Conservation (phyloP, 2,797 vertebrate species). For the Mormyrops boulengeri region DNA sequence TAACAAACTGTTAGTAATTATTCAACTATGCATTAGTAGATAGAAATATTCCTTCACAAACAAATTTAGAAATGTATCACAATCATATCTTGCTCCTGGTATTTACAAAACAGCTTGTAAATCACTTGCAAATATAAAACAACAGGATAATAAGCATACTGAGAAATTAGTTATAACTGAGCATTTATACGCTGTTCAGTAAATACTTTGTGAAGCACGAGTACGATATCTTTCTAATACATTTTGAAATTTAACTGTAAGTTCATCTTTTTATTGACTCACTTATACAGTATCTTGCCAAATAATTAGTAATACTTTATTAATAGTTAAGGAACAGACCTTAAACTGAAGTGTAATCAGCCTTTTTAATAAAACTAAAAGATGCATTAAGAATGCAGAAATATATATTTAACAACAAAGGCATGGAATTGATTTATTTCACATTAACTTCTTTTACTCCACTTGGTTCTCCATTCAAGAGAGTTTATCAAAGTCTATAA, state of each 20-base stretch:
- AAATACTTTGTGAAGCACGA: too few species aligned
- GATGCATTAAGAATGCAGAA: not conserved
- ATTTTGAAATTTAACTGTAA: not conserved
- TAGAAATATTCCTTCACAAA: not conserved
- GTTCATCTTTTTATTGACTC: not conserved
- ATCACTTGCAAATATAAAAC: not conserved
- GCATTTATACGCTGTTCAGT: not conserved
- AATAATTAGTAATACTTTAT: not conserved
- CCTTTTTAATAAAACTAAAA: not conserved
- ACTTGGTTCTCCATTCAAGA: not conserved
- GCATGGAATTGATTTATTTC: not conserved
- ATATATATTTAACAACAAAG: not conserved
- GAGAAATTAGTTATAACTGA: not conserved
- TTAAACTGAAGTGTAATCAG: not conserved
- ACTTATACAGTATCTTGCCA: not conserved
- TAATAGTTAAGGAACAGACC: not conserved
- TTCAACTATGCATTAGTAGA: not conserved
- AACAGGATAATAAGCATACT: not conserved
- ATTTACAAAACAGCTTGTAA: not conserved
- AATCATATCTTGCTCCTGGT: not conserved
- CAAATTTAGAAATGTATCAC: not conserved
- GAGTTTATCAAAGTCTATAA: not conserved
- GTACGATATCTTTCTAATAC: too few species aligned
- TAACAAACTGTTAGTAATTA: not conserved
- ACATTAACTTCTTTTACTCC: not conserved